Base-by-base conservation (phyloP, 2,888 invertebrate species). In the Sphinx pinastri region DNA sequence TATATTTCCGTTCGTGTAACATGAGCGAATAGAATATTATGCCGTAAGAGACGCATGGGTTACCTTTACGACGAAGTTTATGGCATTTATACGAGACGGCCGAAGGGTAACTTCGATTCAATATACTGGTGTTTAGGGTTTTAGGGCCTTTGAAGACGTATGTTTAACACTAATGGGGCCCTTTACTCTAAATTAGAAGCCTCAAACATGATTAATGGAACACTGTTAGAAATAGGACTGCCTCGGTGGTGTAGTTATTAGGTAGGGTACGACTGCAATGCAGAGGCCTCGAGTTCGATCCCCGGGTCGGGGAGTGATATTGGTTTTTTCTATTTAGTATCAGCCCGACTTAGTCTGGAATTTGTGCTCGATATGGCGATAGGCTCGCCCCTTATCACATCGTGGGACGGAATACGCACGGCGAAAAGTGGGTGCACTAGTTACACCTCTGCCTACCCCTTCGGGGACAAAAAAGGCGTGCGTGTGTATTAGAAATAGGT, bases 41-140 rank as follows among this genome's bases (percentile, higher is more conserved):
- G 12, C 19, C 12, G 10, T 19, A 8, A 19, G 16, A 16, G 19
- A 55, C 55, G 19, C 11, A 16, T 54, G 55, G 55, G 19, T 19
- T 47, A 63, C 49, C 63, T 63, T 63, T 63, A 63, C 19, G 63
- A 63, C 19, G 14, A 49, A 63, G 6, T 63, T 63, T 63, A 63
- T 63, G 47, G 47, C 63, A 49, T 63, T 63, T 63, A 63, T 63
- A 63, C 49, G 63, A 63, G 63, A 6, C 47, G 63, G 49, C 12
- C 13, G 16, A 63, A 49, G 38, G 16, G 55, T 57, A 38, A 38
- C 55, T 55, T 47, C 47, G 19, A 63, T 49, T 63, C 63, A 49
- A 63, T 63, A 63, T 19, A 57, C 13, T 25, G 57, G 57, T 45
- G 49, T 47, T 63, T 63, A 63, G 47, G 19, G 63, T 19, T 63